Evolutionary conservation across 2,113 vertebrate genomes (phyloP).

Genomic region (Nycticryphes semicollaris): DNA sequence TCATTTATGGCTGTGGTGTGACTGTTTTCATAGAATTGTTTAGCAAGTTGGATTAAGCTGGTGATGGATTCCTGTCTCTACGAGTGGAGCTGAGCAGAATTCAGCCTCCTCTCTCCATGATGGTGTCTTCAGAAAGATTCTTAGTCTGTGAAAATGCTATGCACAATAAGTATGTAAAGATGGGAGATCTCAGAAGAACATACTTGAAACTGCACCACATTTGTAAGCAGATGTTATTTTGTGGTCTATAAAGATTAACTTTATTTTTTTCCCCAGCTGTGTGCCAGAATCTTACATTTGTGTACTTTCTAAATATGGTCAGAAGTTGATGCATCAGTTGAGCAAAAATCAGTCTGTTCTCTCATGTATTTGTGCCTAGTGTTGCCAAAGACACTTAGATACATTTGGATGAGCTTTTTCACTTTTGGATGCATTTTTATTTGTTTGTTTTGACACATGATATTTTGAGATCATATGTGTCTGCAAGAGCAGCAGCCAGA

Average conservation of each 20-base stretch:
- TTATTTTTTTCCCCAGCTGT: background rate
- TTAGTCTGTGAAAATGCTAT: background rate
- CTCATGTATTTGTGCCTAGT: background rate
- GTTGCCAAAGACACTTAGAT: background rate
- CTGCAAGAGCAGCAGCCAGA: background rate
- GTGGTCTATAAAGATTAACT: background rate
- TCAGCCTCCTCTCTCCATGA: background rate
- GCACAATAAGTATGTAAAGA: background rate
- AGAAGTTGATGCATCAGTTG: background rate
- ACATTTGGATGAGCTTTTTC: background rate
- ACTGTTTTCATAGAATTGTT: background rate
- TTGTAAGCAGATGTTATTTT: slow-evolving; percentile 39
- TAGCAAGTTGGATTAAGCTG: accelerated
- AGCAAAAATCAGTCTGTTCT: background rate
- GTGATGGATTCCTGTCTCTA: background rate
- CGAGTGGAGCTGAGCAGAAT: background rate
- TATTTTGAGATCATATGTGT: background rate
- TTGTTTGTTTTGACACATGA: background rate
- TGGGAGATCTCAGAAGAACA: background rate
- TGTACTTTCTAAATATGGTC: background rate
- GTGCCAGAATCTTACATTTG: background rate
- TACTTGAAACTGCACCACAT: slow-evolving; percentile 11
- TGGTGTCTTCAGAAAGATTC: background rate
- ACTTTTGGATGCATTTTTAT: background rate
- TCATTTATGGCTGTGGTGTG: background rate